Evolutionary conservation across 1,140 invertebrate species (phyloP).

Genomic region (Ephestia elutella): DNA sequence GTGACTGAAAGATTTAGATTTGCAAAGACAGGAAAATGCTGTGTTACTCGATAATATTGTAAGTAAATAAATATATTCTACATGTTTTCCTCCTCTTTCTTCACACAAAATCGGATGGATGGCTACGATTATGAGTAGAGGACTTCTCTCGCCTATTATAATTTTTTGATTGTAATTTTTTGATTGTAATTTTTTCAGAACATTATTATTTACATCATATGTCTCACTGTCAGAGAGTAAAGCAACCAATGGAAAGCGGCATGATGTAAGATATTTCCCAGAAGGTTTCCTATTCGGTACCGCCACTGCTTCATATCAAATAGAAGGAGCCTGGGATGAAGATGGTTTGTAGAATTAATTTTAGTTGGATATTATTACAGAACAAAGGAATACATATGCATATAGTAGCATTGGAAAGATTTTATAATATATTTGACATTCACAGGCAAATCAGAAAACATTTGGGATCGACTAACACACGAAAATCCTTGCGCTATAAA

Average conservation of each 20-base stretch:
- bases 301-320: conserved; percentile 75
- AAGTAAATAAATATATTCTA: too few relatives aligned
- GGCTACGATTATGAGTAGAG: too few relatives aligned
- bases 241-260: neutral
- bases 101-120: too few relatives aligned
- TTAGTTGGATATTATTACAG: neutral
- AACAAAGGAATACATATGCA: too few relatives aligned
- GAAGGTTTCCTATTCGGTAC: conserved; percentile 74
- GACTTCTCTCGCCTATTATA: too few relatives aligned
- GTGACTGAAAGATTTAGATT: too few relatives aligned
- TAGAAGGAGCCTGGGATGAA: conserved; percentile 76
- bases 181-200: neutral
- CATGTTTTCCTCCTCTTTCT: too few relatives aligned
- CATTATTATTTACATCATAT: neutral
- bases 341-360: conserved; percentile 56
- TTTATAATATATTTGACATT: neutral
- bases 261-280: conserved; percentile 63
- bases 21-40: too few relatives aligned
- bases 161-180: too few relatives aligned
- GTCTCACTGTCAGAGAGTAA: neutral
- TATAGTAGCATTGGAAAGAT: too few relatives aligned
- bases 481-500: neutral
- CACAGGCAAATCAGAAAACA: conserved; percentile 6
- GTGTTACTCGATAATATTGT: too few relatives aligned
- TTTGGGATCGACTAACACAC: conserved; percentile 6